Conservation (phyloP, 2,888 invertebrate genomes). For the Rhagonycha lutea region DNA sequence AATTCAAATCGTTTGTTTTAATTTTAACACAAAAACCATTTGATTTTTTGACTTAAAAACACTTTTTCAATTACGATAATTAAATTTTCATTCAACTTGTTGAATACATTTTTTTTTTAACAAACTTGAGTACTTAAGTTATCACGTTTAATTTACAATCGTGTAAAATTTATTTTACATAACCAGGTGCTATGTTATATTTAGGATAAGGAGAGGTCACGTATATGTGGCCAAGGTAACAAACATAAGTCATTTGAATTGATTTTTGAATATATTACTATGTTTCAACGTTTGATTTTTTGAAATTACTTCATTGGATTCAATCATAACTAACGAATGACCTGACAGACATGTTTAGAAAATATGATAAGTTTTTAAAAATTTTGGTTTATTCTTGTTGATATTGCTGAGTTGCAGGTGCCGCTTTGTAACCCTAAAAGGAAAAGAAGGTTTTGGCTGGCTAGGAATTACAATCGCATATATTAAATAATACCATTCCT, state of each 20-base stretch:
- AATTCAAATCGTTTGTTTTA: slow-evolving; percentile 18
- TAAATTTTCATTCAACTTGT: neutral
- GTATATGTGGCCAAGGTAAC: neutral
- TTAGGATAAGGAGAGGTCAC: neutral
- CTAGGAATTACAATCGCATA: neutral
- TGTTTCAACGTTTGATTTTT: no score
- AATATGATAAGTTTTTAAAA: no score
- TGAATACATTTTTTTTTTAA: neutral
- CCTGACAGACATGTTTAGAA: no score
- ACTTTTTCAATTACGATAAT: neutral
- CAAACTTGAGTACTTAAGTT: neutral
- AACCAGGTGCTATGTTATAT: neutral
- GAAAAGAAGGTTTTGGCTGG: neutral
- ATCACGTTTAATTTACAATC: neutral
- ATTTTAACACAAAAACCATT: slow-evolving; percentile 4
- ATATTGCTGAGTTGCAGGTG: neutral
- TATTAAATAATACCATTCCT: neutral
- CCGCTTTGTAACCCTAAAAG: neutral
- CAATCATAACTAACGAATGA: no score
- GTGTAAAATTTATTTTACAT: neutral
- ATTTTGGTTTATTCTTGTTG: neutral
- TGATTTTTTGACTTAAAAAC: neutral
- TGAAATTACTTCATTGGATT: no score
- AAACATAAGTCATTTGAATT: no score
- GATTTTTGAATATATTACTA: neutral